Evolutionary conservation across 2,113 vertebrate species (phyloP), one percentile per base, ranked within the genome.

Genomic region (Xyrauchen texanus): DNA sequence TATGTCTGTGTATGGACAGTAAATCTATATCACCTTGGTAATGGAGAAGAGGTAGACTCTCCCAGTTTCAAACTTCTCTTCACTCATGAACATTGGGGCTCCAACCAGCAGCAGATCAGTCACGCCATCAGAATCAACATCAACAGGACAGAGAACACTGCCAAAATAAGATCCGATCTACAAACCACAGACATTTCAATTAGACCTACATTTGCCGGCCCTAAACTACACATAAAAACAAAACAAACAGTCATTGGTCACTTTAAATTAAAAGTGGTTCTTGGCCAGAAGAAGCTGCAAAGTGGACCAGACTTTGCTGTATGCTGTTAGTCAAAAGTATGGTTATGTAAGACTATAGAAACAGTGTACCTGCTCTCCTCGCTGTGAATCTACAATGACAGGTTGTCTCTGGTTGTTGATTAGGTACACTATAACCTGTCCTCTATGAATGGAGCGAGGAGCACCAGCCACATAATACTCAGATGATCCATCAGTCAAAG

Each of bases 151-250:
- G 3, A 96, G 82, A 58, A 95, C 94, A 4, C 95, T 94, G 44
- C 95, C 95, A 53, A 96, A 96, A 77, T 96, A 96, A 70, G 95
- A 96, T 8, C 95, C 95, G 78, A 96, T 93, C 95, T 96, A 64
- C 45, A 73, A 21, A 61, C 15, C 42, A 78, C 21, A n/a, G 0
- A 34, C 10, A 51, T 7, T 4, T 10, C 7, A 68, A 5, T 5
- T 12, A 61, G 47, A 12, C 12, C 11, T 1, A 12, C 12, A 55
- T 55, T 12, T 34, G 21, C 21, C 3, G 21, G 12, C 52, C 9
- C 52, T 13, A 13, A 10, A 55, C 5, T 12, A 55, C 11, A 34
- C 21, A 34, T 34, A 3, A 34, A 34, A 34, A 34, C 21, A 34
- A 34, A 34, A 34, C 21, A 34, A 34, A 34, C 21, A 34, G 21